A percentile compares a stretch with the other conserved stretches of the same genome.
Evolutionary conservation across 2,888 invertebrate genomes (phyloP).

Genomic region (Zhuqinia jingwanae): DNA sequence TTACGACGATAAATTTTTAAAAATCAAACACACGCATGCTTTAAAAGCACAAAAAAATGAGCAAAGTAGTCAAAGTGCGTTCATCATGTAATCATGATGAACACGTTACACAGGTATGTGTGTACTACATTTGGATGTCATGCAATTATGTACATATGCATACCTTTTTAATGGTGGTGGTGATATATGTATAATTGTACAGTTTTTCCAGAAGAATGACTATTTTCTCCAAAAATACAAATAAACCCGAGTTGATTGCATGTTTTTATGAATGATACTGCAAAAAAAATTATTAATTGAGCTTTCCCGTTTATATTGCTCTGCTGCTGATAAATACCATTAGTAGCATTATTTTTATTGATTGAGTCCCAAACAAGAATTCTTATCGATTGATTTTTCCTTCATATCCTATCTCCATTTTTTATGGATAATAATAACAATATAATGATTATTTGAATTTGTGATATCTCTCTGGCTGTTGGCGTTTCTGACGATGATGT

Average conservation of each 20-base stretch:
- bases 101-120: too few relatives aligned
- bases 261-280: conserved; percentile 62
- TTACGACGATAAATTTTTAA: too few relatives aligned
- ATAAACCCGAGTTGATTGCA: conserved; percentile 54
- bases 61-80: too few relatives aligned
- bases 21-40: too few relatives aligned
- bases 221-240: conserved; percentile 61
- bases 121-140: too few relatives aligned
- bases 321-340: conserved; percentile 24
- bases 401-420: conserved; percentile 24
- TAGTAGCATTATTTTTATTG: conserved; percentile 56
- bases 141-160: too few relatives aligned
- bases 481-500: background rate
- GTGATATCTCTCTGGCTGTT: conserved; percentile 3
- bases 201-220: conserved; percentile 18
- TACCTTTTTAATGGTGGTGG: too few relatives aligned
- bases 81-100: too few relatives aligned
- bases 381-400: conserved; percentile 62
- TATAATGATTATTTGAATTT: conserved; percentile 41
- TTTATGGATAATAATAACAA: conserved; percentile 23
- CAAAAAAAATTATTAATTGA: conserved; percentile 51
- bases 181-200: too few relatives aligned
- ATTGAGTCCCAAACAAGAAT: conserved; percentile 51
- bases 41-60: too few relatives aligned
- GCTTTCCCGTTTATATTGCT: background rate